phyloP scores from a whole-genome alignment of 2,888 invertebrate genomes.

The Seira sanloemensis region DNA sequence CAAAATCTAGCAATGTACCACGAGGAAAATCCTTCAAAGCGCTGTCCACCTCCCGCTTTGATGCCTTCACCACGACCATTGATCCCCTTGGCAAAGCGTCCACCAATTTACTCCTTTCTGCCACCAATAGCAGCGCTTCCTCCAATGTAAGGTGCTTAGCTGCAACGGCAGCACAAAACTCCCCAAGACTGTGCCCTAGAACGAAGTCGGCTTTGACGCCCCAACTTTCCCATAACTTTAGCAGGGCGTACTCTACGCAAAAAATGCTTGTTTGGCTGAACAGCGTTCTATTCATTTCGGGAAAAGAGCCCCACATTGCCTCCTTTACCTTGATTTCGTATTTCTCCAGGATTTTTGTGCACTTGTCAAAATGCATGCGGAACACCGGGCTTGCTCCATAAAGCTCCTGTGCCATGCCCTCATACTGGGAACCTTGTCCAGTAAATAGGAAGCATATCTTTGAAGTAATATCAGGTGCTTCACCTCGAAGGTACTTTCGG shows the following conservation, averaged over 20 bases:
- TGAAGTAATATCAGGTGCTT: conserved; percentile 13
- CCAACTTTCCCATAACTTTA: conserved; percentile 55
- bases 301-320: conserved; percentile 47
- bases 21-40: neutral
- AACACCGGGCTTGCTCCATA: conserved; percentile 56
- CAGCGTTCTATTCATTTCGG: conserved; percentile 44
- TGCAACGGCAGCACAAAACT: conserved; percentile 61
- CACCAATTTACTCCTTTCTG: conserved; percentile 60
- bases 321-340: conserved; percentile 33
- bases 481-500: conserved; percentile 18
- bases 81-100: conserved; percentile 48
- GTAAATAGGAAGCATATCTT: conserved; percentile 62
- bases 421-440: conserved; percentile 65
- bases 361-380: conserved; percentile 53
- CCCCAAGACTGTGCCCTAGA: conserved; percentile 66
- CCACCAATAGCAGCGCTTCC: conserved; percentile 61
- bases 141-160: conserved; percentile 56
- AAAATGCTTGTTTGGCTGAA: conserved; percentile 68
- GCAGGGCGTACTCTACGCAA: conserved; percentile 60
- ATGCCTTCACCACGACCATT: conserved; percentile 57
- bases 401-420: conserved; percentile 57
- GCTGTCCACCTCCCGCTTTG: conserved; percentile 26
- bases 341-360: conserved; percentile 36
- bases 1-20: conserved; percentile 46
- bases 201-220: conserved; percentile 64